Base-by-base conservation (phyloP, 2,113 vertebrate species). In the Aegypius monachus region DNA sequence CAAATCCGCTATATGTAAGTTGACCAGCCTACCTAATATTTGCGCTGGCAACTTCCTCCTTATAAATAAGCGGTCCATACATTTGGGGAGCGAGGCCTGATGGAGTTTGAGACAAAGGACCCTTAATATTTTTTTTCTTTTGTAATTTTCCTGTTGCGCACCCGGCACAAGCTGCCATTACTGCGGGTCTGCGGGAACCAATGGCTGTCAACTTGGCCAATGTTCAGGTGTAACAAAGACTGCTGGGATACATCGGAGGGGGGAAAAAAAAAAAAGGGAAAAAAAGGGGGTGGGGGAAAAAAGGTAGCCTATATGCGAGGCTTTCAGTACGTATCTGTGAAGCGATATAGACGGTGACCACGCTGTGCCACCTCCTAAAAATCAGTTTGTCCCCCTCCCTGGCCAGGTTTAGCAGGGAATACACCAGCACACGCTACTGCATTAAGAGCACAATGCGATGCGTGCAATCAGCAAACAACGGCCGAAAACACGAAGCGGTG, bases 11-110 rank as follows among this genome's bases (percentile, higher is more conserved):
- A 96, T 86, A 96, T 82, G 40, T 93, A 96, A 87, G 96, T 96
- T 97, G 97, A 98, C 97, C 97, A 34, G 97, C 97, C 96, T 90
- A 98, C 97, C 98, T 98, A 97, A 55, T 83, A 97, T 97, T 96
- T 92, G 81, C 86, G 62, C 68, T 95, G 97, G 95, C 5, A 84
- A 90, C 92, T 96, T 97, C 86, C 81, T 88, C 87, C 74, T 91
- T 74, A 94, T 83, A 96, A 96, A 92, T 80, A 93, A 82, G 43
- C 36, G 48, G 93, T 92, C 96, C 91, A 67, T 93, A 95, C 86
- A 90, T 96, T 91, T 61, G 91, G 90, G 82, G 83, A 93, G 67
- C 23, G 75, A 43, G 95, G 95, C 90, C 32, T 65, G 87, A 90
- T 95, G 93, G 94, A 93, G 86, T 84, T 95, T 86, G 92, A 95